Evolutionary conservation across 2,797 vertebrate species (phyloP), one percentile per base, ranked within the genome.

Genomic region (Triplophysa yarkandensis): DNA sequence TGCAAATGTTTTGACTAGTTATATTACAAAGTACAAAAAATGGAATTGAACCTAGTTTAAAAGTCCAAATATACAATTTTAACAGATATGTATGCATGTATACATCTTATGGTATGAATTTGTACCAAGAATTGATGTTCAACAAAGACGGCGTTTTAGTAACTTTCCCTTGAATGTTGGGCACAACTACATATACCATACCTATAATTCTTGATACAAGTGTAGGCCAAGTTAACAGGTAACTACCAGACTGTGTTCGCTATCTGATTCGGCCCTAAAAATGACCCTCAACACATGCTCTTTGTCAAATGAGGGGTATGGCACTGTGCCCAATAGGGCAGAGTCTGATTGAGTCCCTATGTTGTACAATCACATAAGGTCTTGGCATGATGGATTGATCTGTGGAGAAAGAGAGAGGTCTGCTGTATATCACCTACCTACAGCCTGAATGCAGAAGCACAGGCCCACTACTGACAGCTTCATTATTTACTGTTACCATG

Each of bases 381-480:
- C 28, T 43, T 52, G 75, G 43, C 86, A 90, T 91, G 91, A 93
- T 91, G 88, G 87, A 89, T 91, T 89, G 87, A 88, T 90, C 91
- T 88, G 84, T 88, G 85, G 86, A 84, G 86, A 80, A 91, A 91
- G 91, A 88, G 89, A 92, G 88, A 90, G 86, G 85, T 87, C 80
- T 81, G 81, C 62, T 71, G 69, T 80, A 71, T 75, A 76, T 85
- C 83, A 79, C 60, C 68, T 36, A 68, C 66, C 65, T 72, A 36
- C 34, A 68, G 50, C 32, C 61, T 52, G 55, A 74, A 30, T 71
- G 66, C 54, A 30, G 27, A 69, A 71, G 19, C 39, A 71, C 65
- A 74, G 64, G 71, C 50, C 60, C 25, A 58, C 32, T 46, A 25
- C 50, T 74, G 71, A 73, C 61, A 58, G 70, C 65, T 71, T 81